These are phyloP conservation scores for Macrosteles quadrilineatus DNA, from an alignment of 1,140 invertebrate species.

Conservation along the genomic window DNA sequence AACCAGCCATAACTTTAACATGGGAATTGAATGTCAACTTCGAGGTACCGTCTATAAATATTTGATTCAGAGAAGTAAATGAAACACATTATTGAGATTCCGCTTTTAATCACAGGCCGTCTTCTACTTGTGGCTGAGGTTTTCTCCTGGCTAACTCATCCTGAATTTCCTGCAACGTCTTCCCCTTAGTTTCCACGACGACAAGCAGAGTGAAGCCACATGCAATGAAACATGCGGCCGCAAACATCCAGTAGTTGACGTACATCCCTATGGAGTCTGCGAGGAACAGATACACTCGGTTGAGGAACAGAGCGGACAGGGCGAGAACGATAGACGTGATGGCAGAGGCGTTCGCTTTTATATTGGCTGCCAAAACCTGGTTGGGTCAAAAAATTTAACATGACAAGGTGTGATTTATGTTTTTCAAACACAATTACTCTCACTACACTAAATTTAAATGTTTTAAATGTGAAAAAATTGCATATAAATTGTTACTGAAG, in stretches of 20 bases:
- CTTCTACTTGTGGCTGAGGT: background rate
- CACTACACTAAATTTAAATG: too few relatives aligned
- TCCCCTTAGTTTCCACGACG: conserved; percentile 82
- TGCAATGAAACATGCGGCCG: conserved; percentile 62
- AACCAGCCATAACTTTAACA: too few relatives aligned
- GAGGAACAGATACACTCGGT: conserved; percentile 67
- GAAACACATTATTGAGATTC: too few relatives aligned
- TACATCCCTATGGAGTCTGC: conserved; percentile 54
- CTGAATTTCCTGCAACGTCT: conserved; percentile 66
- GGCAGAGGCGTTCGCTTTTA: conserved; percentile 68
- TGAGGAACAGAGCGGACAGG: conserved; percentile 70
- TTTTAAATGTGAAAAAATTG: too few relatives aligned
- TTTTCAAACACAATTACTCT: too few relatives aligned
- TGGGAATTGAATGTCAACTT: too few relatives aligned
- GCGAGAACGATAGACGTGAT: conserved; percentile 70
- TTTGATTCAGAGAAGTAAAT: too few relatives aligned
- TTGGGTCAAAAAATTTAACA: too few relatives aligned
- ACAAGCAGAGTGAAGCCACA: conserved; percentile 63
- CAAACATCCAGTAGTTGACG: conserved; percentile 72
- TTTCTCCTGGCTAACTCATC: conserved; percentile 41
- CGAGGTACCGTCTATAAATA: too few relatives aligned
- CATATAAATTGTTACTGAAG: too few relatives aligned
- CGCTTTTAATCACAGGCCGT: background rate
- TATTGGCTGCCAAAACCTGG: conserved; percentile 62
- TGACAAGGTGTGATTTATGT: too few relatives aligned